phyloP scores from a whole-genome alignment of 2,797 vertebrate genomes.

The Sylvia borin region DNA sequence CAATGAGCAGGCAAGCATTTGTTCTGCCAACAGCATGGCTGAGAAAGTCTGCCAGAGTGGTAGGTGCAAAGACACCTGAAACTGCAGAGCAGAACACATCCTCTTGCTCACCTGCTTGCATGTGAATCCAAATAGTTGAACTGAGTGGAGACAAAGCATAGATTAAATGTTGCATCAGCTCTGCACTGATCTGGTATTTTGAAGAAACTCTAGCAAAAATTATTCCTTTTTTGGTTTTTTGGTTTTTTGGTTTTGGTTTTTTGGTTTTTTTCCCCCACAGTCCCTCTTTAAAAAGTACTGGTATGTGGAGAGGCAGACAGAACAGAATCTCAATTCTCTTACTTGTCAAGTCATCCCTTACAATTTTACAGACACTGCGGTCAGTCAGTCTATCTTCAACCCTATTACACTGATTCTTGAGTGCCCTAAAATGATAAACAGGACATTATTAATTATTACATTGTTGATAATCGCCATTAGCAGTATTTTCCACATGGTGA shows the following conservation, averaged over 20 bases:
- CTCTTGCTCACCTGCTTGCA: background rate
- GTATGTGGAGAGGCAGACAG: background rate
- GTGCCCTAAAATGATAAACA: background rate
- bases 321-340: background rate
- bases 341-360: background rate
- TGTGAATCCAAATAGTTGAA: background rate
- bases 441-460: background rate
- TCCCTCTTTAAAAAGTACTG: background rate
- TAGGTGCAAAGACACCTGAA: background rate
- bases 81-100: background rate
- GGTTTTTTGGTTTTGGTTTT: background rate
- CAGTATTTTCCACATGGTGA: background rate
- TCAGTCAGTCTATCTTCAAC: background rate
- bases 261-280: background rate
- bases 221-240: background rate
- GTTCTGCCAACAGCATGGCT: background rate
- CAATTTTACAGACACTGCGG: background rate
- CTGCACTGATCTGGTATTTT: background rate
- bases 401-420: background rate
- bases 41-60: background rate
- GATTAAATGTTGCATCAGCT: background rate
- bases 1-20: background rate
- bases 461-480: background rate
- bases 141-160: background rate
- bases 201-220: background rate